Base-by-base conservation (phyloP, 2,888 invertebrate species). In the Drosophila subsilvestris region DNA sequence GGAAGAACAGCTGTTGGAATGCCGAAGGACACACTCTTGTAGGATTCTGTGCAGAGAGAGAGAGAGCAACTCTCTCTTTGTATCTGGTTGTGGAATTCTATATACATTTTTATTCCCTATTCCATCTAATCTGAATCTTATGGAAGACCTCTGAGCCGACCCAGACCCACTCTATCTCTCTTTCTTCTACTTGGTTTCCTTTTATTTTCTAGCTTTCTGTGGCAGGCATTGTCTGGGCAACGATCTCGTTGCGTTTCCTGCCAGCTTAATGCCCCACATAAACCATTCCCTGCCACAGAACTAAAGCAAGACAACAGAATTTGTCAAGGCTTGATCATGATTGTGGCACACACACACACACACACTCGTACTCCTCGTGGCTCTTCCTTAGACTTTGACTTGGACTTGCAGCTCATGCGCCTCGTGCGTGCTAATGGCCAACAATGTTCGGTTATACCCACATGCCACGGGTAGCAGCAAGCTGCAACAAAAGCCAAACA, bases 281-380 rank as follows among this genome's bases (percentile, higher is more conserved):
- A 71, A 56, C 65, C 67, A 67, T 66, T 63, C 50, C 57, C 67
- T 50, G 63, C 56, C 61, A 63, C 73, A 66, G 63, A 78, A 75
- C 71, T 80, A 78, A 89, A 88, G 76, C 80, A 88, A 90, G 89
- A 86, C 88, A 82, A 86, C 78, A 88, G 90, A 90, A 90, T 89
- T 89, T 90, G 88, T 89, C 88, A 89, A 86, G 82, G 71, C 87
- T 74, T 73, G 86, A 89, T 90, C 90, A 77, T 88, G 88, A 90
- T 90, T 89, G 78, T 74, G 69, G 71, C 53, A 54, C 54, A 58
- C 67, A 67, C 60, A 32, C 54, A 57, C 42, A 48, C 27, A 29
- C 50, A 45, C 32, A 51, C 17, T 17, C 51, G 50, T 63, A 56
- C 53, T 17, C 53, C 20, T 57, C 48, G 42, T 67, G 55, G 22